phyloP scores from a whole-genome alignment of 2,113 vertebrate species.

The Struthidea cinerea region DNA sequence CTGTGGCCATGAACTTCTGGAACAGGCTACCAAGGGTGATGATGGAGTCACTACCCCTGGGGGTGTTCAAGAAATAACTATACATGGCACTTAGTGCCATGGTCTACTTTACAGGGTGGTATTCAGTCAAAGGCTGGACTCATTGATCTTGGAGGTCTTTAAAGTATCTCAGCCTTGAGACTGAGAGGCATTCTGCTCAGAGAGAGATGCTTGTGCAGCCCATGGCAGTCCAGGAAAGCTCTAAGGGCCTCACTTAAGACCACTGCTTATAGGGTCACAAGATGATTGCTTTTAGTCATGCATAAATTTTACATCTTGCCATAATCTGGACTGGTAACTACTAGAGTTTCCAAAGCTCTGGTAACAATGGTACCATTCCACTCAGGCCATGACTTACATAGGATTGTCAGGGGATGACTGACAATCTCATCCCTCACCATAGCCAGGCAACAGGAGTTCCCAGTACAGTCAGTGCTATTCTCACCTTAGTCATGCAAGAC shows the following conservation, averaged over 20 bases:
- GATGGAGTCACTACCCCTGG: neutral
- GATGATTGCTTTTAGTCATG: neutral
- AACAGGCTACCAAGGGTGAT: neutral
- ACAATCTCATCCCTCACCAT: neutral
- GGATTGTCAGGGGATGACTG: neutral
- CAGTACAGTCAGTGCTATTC: neutral
- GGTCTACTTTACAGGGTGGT: neutral
- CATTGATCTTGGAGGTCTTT: neutral
- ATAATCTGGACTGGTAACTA: neutral
- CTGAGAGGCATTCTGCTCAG: fast-evolving
- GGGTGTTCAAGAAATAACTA: neutral
- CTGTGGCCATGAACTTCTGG: neutral
- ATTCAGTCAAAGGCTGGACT: neutral
- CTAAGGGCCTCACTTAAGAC: neutral
- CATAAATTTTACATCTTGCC: neutral
- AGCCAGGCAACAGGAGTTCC: neutral
- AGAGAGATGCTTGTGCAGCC: neutral
- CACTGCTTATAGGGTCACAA: neutral
- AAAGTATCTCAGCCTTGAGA: neutral
- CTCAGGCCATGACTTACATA: neutral
- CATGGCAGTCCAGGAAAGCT: neutral
- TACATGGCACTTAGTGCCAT: neutral
- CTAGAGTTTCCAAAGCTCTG: neutral
- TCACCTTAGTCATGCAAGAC: neutral
- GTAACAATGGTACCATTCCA: neutral